These are phyloP conservation scores for Corvus hawaiiensis DNA, from an alignment of 2,113 vertebrate genomes.

Conservation along the genomic window DNA sequence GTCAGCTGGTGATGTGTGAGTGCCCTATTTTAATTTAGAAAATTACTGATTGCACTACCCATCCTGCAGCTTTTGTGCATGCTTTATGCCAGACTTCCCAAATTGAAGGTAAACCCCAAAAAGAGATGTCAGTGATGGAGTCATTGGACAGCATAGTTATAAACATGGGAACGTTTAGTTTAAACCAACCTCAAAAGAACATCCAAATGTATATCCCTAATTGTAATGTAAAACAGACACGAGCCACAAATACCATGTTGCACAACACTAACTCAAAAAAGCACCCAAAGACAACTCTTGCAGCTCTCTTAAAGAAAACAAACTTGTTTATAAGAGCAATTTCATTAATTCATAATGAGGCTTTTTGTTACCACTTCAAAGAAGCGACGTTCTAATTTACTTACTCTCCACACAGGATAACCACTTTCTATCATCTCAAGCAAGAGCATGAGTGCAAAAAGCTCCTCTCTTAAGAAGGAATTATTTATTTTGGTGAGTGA, in stretches of 20 bases:
- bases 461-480: not conserved
- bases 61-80: not conserved
- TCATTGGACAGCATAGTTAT: not conserved
- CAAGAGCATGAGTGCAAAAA: not conserved
- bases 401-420: not conserved
- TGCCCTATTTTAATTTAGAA: not conserved
- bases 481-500: not conserved
- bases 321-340: not conserved
- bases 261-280: not conserved
- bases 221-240: not conserved
- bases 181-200: not conserved
- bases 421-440: not conserved
- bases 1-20: not conserved
- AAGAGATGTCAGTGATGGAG: not conserved
- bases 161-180: not conserved
- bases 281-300: not conserved
- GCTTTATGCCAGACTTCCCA: not conserved
- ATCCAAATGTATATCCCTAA: not conserved
- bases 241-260: not conserved
- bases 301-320: not conserved
- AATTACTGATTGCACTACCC: not conserved
- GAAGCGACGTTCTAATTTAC: not conserved
- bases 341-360: not conserved
- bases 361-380: conserved; percentile 12
- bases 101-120: not conserved